phyloP scores from a whole-genome alignment of 2,113 vertebrate species.

The Dipodomys merriami region DNA sequence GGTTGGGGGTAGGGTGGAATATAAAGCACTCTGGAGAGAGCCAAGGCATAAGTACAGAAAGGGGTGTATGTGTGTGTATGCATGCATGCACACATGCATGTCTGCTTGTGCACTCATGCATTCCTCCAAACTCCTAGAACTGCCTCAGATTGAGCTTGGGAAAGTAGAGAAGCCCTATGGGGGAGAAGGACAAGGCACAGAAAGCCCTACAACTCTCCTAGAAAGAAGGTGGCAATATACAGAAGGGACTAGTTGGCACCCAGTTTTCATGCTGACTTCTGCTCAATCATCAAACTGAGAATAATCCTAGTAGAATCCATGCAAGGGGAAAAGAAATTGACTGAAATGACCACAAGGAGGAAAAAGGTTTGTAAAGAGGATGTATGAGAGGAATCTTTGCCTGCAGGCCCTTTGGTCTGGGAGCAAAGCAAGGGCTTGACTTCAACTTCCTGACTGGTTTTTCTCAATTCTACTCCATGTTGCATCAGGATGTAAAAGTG shows the following conservation, averaged over 20 bases:
- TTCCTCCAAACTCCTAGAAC: no score
- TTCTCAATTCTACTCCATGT: background rate
- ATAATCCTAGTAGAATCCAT: background rate
- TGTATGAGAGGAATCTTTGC: background rate
- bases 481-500: background rate
- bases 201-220: background rate
- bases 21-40: background rate
- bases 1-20: background rate
- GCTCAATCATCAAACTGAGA: background rate
- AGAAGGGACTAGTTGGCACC: background rate
- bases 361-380: background rate
- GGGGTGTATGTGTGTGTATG: background rate
- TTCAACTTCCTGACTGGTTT: background rate
- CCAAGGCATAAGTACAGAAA: accelerated
- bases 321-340: background rate
- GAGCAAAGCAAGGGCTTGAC: background rate
- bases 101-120: no score
- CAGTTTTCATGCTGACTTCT: background rate
- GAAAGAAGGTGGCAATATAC: background rate
- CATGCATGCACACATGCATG: no score
- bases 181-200: background rate
- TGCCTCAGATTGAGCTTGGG: background rate
- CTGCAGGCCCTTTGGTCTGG: background rate
- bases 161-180: background rate
- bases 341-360: background rate